A percentile compares a stretch with the other conserved stretches of the same genome.
Evolutionary conservation across 37 sponge, comb jelly and placozoan species (phyloP).

Genomic region (Agelas oroides): DNA sequence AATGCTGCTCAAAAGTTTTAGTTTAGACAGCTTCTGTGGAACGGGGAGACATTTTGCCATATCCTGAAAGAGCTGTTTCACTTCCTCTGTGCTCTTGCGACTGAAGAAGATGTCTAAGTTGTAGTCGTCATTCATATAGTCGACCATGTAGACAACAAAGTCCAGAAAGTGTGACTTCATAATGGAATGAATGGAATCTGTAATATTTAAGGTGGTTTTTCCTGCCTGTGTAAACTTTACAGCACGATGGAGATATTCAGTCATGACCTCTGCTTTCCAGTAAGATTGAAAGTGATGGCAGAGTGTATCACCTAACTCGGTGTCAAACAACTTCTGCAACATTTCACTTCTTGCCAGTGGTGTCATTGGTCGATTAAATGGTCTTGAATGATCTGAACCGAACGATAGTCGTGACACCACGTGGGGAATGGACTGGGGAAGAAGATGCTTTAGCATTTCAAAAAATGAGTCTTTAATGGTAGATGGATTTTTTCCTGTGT

Average conservation of each 20-base stretch:
- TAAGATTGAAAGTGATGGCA: slow-evolving; percentile 43
- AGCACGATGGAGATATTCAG: slow-evolving; percentile 53
- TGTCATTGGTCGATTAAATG: slow-evolving; percentile 17
- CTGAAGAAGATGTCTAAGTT: slow-evolving; percentile 55
- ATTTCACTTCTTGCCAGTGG: neutral
- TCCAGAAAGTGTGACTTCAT: slow-evolving; percentile 56
- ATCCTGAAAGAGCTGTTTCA: slow-evolving; percentile 40
- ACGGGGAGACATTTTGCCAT: slow-evolving; percentile 17
- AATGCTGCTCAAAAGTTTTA: slow-evolving; percentile 23
- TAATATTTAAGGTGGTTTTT: slow-evolving; percentile 61
- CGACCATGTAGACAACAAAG: slow-evolving; percentile 70
- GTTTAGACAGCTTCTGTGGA: slow-evolving; percentile 46
- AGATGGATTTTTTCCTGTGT: neutral
- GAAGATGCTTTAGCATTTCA: neutral
- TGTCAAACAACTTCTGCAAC: neutral
- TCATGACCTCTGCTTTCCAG: slow-evolving; percentile 64
- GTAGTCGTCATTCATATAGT: slow-evolving; percentile 54
- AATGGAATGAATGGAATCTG: slow-evolving; percentile 55
- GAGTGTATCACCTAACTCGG: slow-evolving; percentile 29
- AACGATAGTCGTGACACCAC: slow-evolving; percentile 35
- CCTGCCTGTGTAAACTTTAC: slow-evolving; percentile 40
- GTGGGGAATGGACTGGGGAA: slow-evolving; percentile 24
- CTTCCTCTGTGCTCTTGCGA: neutral
- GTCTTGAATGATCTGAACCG: neutral
- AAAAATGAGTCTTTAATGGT: neutral